Base-by-base conservation (phyloP, 2,113 vertebrate species). In the Myxocyprinus asiaticus region DNA sequence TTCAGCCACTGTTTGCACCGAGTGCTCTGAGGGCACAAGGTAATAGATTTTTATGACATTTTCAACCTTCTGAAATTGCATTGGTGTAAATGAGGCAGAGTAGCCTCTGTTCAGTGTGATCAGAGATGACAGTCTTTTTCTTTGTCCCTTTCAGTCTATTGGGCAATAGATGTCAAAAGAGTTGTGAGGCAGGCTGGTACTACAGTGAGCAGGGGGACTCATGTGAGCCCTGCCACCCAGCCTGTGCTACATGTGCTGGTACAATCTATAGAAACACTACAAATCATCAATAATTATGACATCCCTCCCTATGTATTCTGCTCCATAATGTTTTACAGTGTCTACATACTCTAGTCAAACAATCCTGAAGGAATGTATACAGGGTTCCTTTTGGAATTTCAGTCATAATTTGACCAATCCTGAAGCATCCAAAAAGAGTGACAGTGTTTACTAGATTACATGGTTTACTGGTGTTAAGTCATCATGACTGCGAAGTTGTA, bases 161-260 rank as follows among this genome's bases (percentile, higher is more conserved):
- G 88, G 96, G 94, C 53, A 93, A 93, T 58, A 94, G 83, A 78
- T 98, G 97, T 85, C 90, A 92, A 75, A 67, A 92, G 83, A 92
- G 85, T 86, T 99, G 97, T 78, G 88, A 91, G 7, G 85, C 92
- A 3, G 95, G 95, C 33, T 92, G 90, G 82, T 98, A 93, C 90
- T 94, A 94, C 55, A 94, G 90, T 7, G 88, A 88, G 9, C 69
- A 86, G 68, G 90, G 85, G 15, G 95, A 87, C 71, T 82, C 91
- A 14, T 99, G 97, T 91, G 91, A 94, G 79, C 90, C 91, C 3
- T 98, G 97, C 86, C 93, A 98, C 79, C 84, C 88, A 79, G 95
- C 94, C 84, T 99, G 97, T 7, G 94, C 96, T 3, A 92, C 95
- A 12, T 99, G 97, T 91, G 91, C 95, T 91, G 97, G 97, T 98